phyloP scores from a whole-genome alignment of 1,140 invertebrate species.

The Amphibalanus amphitrite region DNA sequence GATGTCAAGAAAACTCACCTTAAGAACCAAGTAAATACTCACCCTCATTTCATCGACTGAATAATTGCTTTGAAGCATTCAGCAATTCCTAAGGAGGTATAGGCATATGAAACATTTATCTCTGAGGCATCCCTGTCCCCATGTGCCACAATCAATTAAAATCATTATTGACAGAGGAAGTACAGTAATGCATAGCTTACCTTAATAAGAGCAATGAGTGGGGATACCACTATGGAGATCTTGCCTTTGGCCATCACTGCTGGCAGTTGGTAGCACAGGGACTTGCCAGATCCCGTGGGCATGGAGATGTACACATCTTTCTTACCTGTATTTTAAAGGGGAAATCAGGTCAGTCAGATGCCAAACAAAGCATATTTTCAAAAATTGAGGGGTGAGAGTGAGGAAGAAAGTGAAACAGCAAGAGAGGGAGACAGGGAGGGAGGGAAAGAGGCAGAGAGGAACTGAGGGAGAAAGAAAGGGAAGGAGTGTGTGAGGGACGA shows the following conservation, averaged over 20 bases:
- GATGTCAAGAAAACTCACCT: background rate
- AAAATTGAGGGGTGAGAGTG: background rate
- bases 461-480: background rate
- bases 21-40: background rate
- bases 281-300: constrained; percentile 55
- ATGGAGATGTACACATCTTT: constrained; percentile 49
- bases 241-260: constrained; percentile 35
- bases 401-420: background rate
- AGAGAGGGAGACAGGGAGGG: background rate
- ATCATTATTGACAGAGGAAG: no score
- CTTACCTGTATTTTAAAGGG: constrained; percentile 27
- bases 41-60: background rate
- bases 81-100: no score
- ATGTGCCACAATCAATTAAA: no score
- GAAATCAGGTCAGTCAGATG: background rate
- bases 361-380: background rate
- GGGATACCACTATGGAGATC: constrained; percentile 47
- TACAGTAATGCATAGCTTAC: no score
- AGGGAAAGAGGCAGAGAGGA: background rate
- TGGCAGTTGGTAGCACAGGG: constrained; percentile 50
- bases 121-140: no score
- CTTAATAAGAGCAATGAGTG: constrained; percentile 48
- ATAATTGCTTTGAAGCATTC: no score
- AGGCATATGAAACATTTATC: no score
- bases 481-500: no score